These are phyloP conservation scores for Prionailurus viverrinus DNA, from an alignment of 2,113 vertebrate species.

Conservation along the genomic window DNA sequence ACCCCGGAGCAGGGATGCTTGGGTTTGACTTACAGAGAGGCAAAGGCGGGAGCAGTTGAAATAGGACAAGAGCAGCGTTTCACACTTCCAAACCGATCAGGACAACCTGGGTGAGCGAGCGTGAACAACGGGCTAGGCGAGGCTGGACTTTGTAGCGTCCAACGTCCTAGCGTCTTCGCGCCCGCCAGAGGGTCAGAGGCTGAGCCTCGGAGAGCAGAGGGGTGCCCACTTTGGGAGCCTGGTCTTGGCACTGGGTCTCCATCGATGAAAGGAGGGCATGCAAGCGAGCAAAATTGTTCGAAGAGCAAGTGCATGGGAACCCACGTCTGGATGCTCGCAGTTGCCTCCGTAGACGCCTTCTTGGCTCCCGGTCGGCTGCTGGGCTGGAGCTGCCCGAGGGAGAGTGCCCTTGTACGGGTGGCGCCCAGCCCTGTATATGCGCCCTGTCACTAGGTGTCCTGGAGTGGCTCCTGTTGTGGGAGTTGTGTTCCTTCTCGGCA, in stretches of 20 bases:
- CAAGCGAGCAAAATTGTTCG: neutral
- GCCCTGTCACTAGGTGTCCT: neutral
- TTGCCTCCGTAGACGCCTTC: neutral
- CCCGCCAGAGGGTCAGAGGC: neutral
- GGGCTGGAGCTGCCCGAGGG: neutral
- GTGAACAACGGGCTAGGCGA: too few species aligned
- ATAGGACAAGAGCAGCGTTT: neutral
- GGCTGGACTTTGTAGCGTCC: neutral
- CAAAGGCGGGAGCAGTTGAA: slow-evolving; percentile 3
- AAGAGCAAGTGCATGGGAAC: neutral
- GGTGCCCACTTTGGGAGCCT: neutral
- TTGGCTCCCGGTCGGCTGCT: too few species aligned
- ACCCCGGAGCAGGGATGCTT: neutral
- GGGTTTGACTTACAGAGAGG: neutral
- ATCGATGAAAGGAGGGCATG: neutral
- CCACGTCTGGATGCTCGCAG: neutral
- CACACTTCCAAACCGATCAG: neutral
- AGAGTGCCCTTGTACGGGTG: neutral
- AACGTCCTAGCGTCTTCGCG: neutral
- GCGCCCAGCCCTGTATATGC: neutral
- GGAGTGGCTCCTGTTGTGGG: neutral
- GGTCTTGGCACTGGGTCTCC: neutral
- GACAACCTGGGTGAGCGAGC: neutral
- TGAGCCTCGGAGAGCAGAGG: neutral
- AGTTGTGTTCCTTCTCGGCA: neutral